Evolutionary conservation across 2,113 vertebrate genomes (phyloP), one percentile per base, ranked within the genome.

Genomic region (Procavia capensis): DNA sequence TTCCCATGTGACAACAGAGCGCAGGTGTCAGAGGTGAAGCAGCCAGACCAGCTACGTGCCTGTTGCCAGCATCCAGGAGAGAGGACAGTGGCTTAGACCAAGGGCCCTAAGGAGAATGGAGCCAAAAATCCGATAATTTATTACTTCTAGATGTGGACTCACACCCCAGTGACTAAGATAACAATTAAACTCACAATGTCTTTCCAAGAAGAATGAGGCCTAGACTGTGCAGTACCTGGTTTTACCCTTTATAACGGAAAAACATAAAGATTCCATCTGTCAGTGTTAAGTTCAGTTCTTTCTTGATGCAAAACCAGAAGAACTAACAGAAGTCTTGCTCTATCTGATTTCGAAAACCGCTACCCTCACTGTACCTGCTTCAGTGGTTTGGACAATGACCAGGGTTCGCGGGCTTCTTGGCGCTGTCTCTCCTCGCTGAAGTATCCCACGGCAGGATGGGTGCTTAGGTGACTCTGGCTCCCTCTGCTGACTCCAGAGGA

Each of bases 381-480:
- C 1, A 1, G 20, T 41, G 22, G 20, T 41, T 34, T 27, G 31
- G 13, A 79, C 9, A 1, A 14, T 2, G 27, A 85, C 47, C 45
- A 45, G 57, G 9, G 7, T 20, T 83, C 22, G 9, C 25, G 20
- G 41, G 20, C 27, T 6, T 19, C 6, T 2, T 22, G 63, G 8
- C 74, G n/a, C 76, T 76, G 19, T 47, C 47, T 75, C 7, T 10
- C 34, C 41, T 25, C 10, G 24, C 8, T 9, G 59, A 25, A 92
- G 70, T n/a, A 2, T 20, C 14, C 31, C 6, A 34, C 74, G 61
- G 72, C 74, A 31, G 86, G 66, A 36, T 47, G 10, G 10, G n/a
- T 17, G 43, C 76, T 76, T 90, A 22, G 94, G 91, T 47, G 68
- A 34, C 96, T 97, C 91, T 95, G 82, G 95, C 97, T 94, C 96